phyloP scores from a whole-genome alignment of 1,140 invertebrate genomes.

The Cydia amplana region DNA sequence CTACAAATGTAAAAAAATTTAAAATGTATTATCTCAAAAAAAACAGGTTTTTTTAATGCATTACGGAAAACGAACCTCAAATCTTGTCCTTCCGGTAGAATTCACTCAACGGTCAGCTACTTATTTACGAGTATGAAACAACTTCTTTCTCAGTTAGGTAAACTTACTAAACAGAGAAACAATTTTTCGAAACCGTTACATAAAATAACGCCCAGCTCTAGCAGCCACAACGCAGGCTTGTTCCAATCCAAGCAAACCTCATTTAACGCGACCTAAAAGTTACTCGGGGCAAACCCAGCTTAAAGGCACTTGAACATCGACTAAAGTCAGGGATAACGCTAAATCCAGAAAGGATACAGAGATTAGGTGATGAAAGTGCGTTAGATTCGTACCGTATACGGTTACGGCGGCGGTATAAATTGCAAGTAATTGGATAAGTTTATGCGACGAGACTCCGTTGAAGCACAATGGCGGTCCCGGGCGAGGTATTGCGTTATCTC shows the following conservation, averaged over 20 bases:
- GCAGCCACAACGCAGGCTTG: background rate
- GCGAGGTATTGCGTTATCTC: slow-evolving; percentile 50
- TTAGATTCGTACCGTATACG: slow-evolving; percentile 37
- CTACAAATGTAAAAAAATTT: no score
- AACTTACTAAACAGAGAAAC: background rate
- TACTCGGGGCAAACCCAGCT: background rate
- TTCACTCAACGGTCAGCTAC: no score
- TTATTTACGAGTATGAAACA: no score
- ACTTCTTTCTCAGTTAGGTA: no score
- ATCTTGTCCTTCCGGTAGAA: no score
- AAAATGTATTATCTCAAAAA: no score
- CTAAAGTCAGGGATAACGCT: slow-evolving; percentile 29
- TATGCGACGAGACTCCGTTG: slow-evolving; percentile 42
- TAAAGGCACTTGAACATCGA: slow-evolving; percentile 22
- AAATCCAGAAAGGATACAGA: slow-evolving; percentile 34
- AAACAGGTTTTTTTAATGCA: no score
- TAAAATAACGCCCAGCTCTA: background rate
- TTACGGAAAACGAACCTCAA: no score
- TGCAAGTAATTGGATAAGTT: slow-evolving; percentile 62
- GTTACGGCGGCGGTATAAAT: slow-evolving; percentile 47
- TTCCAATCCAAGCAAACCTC: slow-evolving; percentile 1
- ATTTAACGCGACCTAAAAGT: slow-evolving; percentile 14
- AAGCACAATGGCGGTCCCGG: slow-evolving; percentile 45
- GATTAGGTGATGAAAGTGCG: slow-evolving; percentile 40
- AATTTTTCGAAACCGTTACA: background rate